phyloP scores from a whole-genome alignment of 2,797 vertebrate species.

The Pteronotus mesoamericanus region DNA sequence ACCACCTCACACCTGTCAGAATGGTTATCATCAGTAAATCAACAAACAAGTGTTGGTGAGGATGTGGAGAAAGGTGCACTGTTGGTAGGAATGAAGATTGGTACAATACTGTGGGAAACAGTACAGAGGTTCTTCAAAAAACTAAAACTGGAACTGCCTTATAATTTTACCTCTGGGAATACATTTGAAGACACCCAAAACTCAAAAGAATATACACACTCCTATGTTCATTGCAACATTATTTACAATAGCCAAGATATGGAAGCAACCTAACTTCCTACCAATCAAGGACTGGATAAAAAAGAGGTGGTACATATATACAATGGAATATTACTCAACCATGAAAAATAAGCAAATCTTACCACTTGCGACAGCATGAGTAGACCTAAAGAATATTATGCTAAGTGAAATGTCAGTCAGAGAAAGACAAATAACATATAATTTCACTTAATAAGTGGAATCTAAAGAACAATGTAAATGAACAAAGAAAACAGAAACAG shows the following conservation, averaged over 20 bases:
- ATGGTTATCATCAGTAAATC: not conserved
- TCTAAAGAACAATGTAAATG: not conserved
- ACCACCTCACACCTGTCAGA: not conserved
- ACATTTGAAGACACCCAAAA: not conserved
- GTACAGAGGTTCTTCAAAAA: not conserved
- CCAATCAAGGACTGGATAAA: not conserved
- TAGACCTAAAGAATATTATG: not conserved
- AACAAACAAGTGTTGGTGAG: not conserved
- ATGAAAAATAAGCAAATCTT: not conserved
- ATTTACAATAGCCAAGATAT: not conserved
- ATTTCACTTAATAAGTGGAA: not conserved
- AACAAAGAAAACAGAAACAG: not conserved
- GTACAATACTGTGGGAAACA: not conserved
- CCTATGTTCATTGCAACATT: not conserved
- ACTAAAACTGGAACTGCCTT: not conserved
- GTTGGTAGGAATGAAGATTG: not conserved
- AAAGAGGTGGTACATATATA: not conserved
- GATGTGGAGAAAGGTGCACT: not conserved
- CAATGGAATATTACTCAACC: not conserved
- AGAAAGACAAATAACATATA: not conserved
- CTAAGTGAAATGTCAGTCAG: not conserved
- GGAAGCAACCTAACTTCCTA: not conserved
- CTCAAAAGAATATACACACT: not conserved
- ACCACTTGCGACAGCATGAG: not conserved
- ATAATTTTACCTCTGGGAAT: not conserved